Conservation (phyloP, 2,888 invertebrate genomes). For the Drosophila greeni region DNA sequence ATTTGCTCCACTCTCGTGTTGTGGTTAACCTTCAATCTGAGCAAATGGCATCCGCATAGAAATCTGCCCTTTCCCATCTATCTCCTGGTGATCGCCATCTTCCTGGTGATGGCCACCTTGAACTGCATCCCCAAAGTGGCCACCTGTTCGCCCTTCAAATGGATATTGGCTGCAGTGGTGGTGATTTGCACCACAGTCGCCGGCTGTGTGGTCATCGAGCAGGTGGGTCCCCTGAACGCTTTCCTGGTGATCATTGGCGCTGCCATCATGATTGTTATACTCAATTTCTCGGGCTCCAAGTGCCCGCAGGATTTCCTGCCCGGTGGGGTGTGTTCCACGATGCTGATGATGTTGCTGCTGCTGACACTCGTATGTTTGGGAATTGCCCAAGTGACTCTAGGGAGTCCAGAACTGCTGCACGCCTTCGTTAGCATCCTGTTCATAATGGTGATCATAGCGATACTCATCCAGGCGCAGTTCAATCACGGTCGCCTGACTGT, state of each 20-base stretch:
- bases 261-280: constrained; percentile 3
- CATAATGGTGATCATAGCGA: constrained; percentile 30
- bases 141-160: constrained; percentile 17
- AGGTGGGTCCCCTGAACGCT: background rate
- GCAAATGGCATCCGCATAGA: background rate
- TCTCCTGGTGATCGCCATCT: constrained; percentile 5
- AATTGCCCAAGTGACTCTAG: constrained; percentile 7
- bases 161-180: constrained; percentile 14
- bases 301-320: constrained; percentile 33
- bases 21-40: constrained; percentile 7
- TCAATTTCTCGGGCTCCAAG: constrained; percentile 36
- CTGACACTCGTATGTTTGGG: constrained; percentile 9
- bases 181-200: constrained; percentile 14
- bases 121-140: constrained; percentile 21
- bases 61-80: constrained; percentile 14
- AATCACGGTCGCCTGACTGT: constrained; percentile 25
- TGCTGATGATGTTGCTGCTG: constrained; percentile 18
- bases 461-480: constrained; percentile 41
- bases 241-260: background rate
- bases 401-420: constrained; percentile 1
- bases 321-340: constrained; percentile 29
- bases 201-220: constrained; percentile 2
- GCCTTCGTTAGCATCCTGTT: constrained; percentile 24
- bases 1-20: constrained; percentile 1
- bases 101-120: constrained; percentile 13